A percentile compares a stretch with the other conserved stretches of the same genome.
These are phyloP conservation scores for Eupithecia subfuscata DNA, from an alignment of 2,888 invertebrate genomes.

Conservation along the genomic window DNA sequence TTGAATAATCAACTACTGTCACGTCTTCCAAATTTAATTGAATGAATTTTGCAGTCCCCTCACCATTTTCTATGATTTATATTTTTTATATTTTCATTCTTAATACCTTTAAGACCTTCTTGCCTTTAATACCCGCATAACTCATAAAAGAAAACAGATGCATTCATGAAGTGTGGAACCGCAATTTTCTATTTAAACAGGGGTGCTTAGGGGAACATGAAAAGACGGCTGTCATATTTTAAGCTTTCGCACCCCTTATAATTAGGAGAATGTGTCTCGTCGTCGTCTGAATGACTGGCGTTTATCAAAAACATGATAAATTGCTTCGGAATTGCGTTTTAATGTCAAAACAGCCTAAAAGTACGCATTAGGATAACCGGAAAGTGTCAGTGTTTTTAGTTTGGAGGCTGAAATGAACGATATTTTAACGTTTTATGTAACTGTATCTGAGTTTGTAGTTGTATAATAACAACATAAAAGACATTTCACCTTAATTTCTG, in stretches of 20 bases:
- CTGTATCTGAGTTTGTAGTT: too few relatives aligned
- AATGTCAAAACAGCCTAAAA: conserved; percentile 1
- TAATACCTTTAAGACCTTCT: not conserved
- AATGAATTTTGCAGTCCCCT: not conserved
- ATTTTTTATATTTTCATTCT: not conserved
- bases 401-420: not conserved
- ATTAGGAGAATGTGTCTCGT: conserved; percentile 49
- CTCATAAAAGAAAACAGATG: conserved; percentile 36
- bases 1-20: not conserved
- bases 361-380: not conserved
- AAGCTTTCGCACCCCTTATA: conserved; percentile 48
- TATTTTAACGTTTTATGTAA: too few relatives aligned
- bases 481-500: not conserved
- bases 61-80: too few relatives aligned
- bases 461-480: too few relatives aligned
- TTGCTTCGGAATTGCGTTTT: conserved; percentile 2
- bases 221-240: conserved; percentile 60
- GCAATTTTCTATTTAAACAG: conserved; percentile 46
- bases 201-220: conserved; percentile 38
- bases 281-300: conserved; percentile 43
- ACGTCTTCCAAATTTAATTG: not conserved
- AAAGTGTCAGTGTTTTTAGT: not conserved
- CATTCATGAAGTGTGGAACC: conserved; percentile 35
- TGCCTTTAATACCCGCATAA: conserved; percentile 28
- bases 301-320: conserved; percentile 39